Evolutionary conservation across 2,797 vertebrate species (phyloP).

Genomic region (Hoplostethus atlanticus): DNA sequence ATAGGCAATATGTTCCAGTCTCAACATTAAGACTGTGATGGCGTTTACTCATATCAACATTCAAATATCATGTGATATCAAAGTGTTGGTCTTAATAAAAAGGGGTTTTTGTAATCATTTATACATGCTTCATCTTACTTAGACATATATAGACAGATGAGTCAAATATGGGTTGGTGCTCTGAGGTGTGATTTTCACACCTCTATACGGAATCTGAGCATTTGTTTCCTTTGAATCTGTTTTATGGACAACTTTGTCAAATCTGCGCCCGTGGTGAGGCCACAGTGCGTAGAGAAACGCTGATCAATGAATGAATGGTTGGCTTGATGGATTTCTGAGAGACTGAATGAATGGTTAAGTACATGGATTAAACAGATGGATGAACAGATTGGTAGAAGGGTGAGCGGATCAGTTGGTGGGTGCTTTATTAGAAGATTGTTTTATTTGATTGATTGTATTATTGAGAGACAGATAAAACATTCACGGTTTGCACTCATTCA

Average conservation of each 20-base stretch:
- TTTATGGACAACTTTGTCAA: slow-evolving; percentile 41
- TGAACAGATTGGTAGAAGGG: slow-evolving; percentile 76
- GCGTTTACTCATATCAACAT: background rate
- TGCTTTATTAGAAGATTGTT: slow-evolving; percentile 50
- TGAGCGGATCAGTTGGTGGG: slow-evolving; percentile 57
- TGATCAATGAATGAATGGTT: slow-evolving; percentile 39
- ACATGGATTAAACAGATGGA: slow-evolving; percentile 77
- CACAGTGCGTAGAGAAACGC: slow-evolving; percentile 23
- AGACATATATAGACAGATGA: slow-evolving; percentile 1
- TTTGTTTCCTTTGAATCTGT: slow-evolving; percentile 53
- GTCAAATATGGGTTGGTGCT: background rate
- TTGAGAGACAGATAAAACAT: slow-evolving; percentile 10
- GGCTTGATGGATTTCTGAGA: slow-evolving; percentile 31
- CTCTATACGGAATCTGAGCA: slow-evolving; percentile 40
- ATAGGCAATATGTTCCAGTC: slow-evolving; percentile 28
- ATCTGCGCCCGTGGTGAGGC: slow-evolving; percentile 50
- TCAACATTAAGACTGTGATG: background rate
- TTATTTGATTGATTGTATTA: background rate
- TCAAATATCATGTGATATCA: background rate
- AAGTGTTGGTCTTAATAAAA: background rate
- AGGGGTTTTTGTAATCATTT: background rate
- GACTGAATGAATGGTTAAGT: slow-evolving; percentile 39
- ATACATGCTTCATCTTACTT: background rate
- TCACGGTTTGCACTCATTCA: background rate
- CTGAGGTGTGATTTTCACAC: slow-evolving; percentile 69